Conservation (phyloP, 2,888 invertebrate species). For the Geophilus truncorum region DNA sequence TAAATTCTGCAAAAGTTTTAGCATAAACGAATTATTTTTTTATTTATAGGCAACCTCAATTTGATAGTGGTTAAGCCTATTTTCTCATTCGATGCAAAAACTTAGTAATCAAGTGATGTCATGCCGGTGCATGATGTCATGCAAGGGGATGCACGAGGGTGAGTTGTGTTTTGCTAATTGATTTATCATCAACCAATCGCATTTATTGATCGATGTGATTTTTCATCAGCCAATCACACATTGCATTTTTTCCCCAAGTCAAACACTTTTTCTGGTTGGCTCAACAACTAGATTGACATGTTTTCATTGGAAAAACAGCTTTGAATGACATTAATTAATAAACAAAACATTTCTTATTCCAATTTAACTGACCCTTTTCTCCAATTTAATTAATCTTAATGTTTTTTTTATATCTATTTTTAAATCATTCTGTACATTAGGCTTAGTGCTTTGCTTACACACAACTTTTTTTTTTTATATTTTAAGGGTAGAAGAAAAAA, state of each 20-base stretch:
- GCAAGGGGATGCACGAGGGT: neutral
- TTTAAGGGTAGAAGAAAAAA: neutral
- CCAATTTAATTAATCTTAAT: neutral
- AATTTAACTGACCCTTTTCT: neutral
- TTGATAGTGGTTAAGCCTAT: neutral
- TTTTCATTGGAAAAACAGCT: neutral
- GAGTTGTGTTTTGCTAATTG: neutral
- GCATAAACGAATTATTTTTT: constrained; percentile 3
- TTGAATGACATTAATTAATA: neutral
- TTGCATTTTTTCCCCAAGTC: neutral
- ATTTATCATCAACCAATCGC: constrained; percentile 23
- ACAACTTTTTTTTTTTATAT: neutral
- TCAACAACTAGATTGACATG: neutral
- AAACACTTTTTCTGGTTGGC: neutral
- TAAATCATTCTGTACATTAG: neutral
- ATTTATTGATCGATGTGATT: constrained; percentile 7
- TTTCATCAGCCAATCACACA: neutral
- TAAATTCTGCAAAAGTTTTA: neutral
- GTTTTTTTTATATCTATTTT: neutral
- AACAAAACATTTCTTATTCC: neutral
- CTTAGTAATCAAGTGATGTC: neutral
- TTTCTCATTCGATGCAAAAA: neutral
- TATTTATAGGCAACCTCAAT: neutral
- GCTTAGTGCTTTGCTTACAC: neutral
- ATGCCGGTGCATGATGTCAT: neutral